These are phyloP conservation scores for Varanus salvator DNA, from an alignment of 2,113 vertebrate genomes.

Conservation along the genomic window DNA sequence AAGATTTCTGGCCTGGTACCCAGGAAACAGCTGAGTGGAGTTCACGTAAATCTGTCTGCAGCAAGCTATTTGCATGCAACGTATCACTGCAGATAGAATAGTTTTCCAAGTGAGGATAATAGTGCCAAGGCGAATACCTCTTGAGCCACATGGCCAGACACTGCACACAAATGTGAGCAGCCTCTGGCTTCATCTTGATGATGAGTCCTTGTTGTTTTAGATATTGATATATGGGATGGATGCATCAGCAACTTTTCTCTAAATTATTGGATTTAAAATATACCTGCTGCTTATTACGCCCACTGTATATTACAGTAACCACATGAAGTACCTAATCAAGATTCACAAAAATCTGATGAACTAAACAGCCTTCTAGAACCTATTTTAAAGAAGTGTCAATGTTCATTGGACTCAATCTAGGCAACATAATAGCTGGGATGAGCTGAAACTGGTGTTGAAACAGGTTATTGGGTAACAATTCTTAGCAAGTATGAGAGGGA, in stretches of 20 bases:
- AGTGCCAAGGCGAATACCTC: neutral
- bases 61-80: neutral
- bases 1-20: neutral
- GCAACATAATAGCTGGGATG: conserved; percentile 16
- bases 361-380: neutral
- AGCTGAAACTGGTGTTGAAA: neutral
- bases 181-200: neutral
- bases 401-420: conserved; percentile 21
- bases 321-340: neutral
- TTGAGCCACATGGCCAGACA: neutral
- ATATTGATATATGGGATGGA: neutral
- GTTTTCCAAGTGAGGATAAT: neutral
- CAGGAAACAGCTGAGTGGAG: neutral
- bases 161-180: neutral
- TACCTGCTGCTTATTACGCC: too few relatives aligned
- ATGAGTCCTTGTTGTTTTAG: neutral
- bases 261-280: conserved; percentile 4
- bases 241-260: neutral
- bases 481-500: neutral
- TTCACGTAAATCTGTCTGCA: neutral
- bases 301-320: neutral
- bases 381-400: conserved; percentile 13
- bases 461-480: too few relatives aligned
- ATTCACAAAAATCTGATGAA: neutral
- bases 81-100: neutral